phyloP scores from a whole-genome alignment of 2,797 vertebrate genomes.

The Buphagus erythrorhynchus region DNA sequence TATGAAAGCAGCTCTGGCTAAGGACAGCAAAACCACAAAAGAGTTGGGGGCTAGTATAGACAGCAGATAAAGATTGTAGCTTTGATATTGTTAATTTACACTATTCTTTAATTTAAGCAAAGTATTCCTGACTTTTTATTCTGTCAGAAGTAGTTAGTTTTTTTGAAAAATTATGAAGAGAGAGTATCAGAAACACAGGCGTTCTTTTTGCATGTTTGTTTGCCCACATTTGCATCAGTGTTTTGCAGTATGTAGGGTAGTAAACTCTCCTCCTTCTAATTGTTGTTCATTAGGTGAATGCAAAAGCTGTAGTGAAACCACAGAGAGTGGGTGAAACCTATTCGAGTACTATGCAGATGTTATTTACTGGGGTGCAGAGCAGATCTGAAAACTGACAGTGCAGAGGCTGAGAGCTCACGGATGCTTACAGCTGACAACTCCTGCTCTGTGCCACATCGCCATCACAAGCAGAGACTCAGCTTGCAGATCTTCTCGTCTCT shows the following conservation, averaged over 20 bases:
- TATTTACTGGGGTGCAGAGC: not conserved
- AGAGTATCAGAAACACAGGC: not conserved
- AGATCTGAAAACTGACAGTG: not conserved
- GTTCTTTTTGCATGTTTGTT: not conserved
- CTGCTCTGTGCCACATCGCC: not conserved
- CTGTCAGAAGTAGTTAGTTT: rapidly evolving
- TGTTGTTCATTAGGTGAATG: not conserved
- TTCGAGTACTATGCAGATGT: not conserved
- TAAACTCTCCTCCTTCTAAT: not conserved
- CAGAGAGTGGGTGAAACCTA: not conserved
- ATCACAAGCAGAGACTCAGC: not conserved
- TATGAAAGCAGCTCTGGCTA: not conserved
- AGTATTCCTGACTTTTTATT: not conserved
- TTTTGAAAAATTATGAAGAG: not conserved
- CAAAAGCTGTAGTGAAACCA: not conserved
- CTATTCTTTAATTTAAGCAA: not conserved
- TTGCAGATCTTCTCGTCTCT: not conserved
- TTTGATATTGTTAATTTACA: not conserved
- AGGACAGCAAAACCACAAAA: not conserved
- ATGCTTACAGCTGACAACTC: not conserved
- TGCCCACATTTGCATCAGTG: rapidly evolving
- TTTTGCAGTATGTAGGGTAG: not conserved
- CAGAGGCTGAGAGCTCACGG: not conserved
- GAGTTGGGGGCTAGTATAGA: not conserved
- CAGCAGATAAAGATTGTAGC: not conserved